phyloP scores from a whole-genome alignment of 2,113 vertebrate genomes.

The Sprattus sprattus region DNA sequence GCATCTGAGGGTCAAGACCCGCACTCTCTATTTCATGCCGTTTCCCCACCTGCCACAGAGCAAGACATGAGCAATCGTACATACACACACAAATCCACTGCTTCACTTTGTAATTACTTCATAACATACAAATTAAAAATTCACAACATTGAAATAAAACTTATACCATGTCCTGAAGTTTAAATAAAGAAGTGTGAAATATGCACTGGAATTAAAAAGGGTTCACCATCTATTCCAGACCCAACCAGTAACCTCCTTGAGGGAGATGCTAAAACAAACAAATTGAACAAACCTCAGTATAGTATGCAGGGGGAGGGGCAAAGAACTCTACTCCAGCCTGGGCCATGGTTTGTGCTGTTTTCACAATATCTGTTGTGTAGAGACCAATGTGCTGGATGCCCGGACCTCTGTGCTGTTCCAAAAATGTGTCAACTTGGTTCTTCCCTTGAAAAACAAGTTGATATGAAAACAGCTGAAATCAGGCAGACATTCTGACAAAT shows the following conservation, averaged over 20 bases:
- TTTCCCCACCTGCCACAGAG: constrained; percentile 70
- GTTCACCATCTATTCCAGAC: neutral
- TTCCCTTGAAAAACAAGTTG: constrained; percentile 51
- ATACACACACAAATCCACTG: neutral
- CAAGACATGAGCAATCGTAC: neutral
- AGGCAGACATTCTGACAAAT: neutral
- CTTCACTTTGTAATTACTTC: neutral
- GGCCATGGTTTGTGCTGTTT: constrained; percentile 64
- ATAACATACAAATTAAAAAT: neutral
- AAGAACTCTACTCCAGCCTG: constrained; percentile 75
- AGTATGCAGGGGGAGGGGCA: constrained; percentile 80
- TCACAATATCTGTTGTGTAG: constrained; percentile 77
- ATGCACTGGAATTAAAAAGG: neutral
- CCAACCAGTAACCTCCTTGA: neutral
- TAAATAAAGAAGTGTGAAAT: neutral
- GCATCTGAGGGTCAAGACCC: constrained; percentile 70
- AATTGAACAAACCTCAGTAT: constrained; percentile 68
- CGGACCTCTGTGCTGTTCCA: constrained; percentile 76
- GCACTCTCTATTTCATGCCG: constrained; percentile 75
- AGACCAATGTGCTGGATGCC: constrained; percentile 91
- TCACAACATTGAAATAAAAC: neutral
- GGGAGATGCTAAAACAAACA: neutral
- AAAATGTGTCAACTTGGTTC: constrained; percentile 88
- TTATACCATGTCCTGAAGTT: neutral
- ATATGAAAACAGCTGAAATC: neutral